Base-by-base conservation (phyloP, 2,888 invertebrate genomes). In the Achlya flavicornis region DNA sequence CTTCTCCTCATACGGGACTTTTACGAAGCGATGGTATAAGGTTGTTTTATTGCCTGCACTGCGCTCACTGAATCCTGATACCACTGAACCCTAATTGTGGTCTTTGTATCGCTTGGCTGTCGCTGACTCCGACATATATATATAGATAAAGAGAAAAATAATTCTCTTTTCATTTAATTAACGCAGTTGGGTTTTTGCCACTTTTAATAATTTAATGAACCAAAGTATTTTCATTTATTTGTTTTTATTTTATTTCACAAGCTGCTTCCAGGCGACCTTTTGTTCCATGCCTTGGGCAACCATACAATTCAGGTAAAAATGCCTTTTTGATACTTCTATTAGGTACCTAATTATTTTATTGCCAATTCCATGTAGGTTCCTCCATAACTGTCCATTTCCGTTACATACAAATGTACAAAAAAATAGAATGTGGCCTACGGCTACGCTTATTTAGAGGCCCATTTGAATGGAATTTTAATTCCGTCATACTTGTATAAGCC, bases 401-500 rank as follows among this genome's bases (percentile, higher is more conserved):
- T 53, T 53, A 53, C 19, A 58, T 58, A 58, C 43, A 43, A 19
- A 57, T 46, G 46, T 33, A 43, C 43, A 63, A 32, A 58, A 32
- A 58, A 16, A 43, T 46, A 63, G 10, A 46, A n/a, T 46, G 43
- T 43, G 43, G 33, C 60, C 41, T 60, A 59, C 35, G 53, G 58
- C 62, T 58, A 66, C 53, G 61, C 61, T 66, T 63, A 58, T 67
- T 75, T 66, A 68, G 67, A 69, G 65, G 67, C 64, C 74, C 67
- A 75, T 80, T 79, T 72, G 64, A 66, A 71, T 70, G 74, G 88
- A 89, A 88, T 88, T 85, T 88, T 88, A 88, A 89, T 88, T 81
- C 86, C 78, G 73, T 83, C 86, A 63, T 69, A 84, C 41, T 60
- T 60, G 14, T 84, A 84, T 77, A 74, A 70, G 71, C 72, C 73